Evolutionary conservation across 2,113 vertebrate species (phyloP).

Genomic region (Hyperoodon ampullatus): DNA sequence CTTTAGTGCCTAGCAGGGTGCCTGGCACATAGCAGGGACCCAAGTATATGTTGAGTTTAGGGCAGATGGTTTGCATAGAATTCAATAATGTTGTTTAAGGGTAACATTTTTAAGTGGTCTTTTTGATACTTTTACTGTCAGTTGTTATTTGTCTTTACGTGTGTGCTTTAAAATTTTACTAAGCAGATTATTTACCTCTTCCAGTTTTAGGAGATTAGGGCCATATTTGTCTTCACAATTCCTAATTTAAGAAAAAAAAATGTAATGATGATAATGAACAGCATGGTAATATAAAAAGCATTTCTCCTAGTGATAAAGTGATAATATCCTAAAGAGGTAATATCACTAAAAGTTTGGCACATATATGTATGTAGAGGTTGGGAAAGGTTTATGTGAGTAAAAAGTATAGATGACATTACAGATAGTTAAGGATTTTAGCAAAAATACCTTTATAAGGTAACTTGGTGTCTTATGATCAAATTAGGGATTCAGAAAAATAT

Average conservation of each 20-base stretch:
- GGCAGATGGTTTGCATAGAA: background rate
- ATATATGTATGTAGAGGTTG: background rate
- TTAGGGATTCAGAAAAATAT: background rate
- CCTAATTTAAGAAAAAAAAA: background rate
- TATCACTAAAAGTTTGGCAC: background rate
- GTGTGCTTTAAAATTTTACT: constrained; percentile 16
- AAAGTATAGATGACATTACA: background rate
- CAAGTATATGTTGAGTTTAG: constrained; percentile 21
- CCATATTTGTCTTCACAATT: constrained; percentile 15
- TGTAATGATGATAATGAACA: background rate
- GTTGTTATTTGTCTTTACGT: background rate
- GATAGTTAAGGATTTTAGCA: constrained; percentile 36
- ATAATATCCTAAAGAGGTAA: background rate
- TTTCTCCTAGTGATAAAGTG: constrained; percentile 37
- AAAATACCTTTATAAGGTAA: constrained; percentile 24
- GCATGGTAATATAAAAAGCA: background rate
- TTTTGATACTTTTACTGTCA: background rate
- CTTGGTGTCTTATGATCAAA: background rate
- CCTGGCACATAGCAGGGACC: background rate
- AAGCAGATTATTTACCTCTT: background rate
- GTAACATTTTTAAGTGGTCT: background rate
- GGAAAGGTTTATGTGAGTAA: constrained; percentile 14
- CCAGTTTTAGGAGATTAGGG: background rate
- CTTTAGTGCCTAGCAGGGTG: background rate
- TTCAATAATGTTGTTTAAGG: constrained; percentile 34